Evolutionary conservation across 2,888 invertebrate species (phyloP).

Genomic region (Lampropteryx suffumata): DNA sequence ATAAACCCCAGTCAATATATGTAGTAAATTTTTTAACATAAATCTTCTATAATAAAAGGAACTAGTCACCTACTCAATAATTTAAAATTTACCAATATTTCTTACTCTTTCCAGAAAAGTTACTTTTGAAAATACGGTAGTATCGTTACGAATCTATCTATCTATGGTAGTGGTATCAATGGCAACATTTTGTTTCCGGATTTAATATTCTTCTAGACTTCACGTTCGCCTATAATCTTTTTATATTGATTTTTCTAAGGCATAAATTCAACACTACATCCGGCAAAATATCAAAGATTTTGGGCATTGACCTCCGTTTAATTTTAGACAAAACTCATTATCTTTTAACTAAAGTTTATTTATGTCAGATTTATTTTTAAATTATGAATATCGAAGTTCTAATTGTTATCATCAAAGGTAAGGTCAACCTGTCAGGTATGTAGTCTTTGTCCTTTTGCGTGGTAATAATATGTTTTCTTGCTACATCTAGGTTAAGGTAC

Average conservation of each 20-base stretch:
- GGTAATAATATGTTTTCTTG: neutral
- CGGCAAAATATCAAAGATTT: no score
- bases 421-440: slow-evolving; percentile 37
- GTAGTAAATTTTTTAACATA: no score
- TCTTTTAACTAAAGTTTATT: no score
- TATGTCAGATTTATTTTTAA: neutral
- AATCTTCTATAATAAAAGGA: no score
- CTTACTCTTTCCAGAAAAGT: neutral
- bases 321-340: neutral
- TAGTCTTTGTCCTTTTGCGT: slow-evolving; percentile 44
- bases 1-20: no score
- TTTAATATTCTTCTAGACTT: neutral
- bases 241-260: no score
- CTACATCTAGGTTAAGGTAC: no score
- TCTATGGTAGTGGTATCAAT: slow-evolving; percentile 5
- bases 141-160: no score
- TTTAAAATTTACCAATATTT: no score
- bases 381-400: neutral
- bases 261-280: no score
- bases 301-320: neutral
- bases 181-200: neutral
- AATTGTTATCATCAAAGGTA: slow-evolving; percentile 26
- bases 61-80: no score
- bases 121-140: slow-evolving; percentile 4
- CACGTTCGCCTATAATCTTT: neutral